Conservation (phyloP, 2,888 invertebrate species). For the Drosophila koepferae region DNA sequence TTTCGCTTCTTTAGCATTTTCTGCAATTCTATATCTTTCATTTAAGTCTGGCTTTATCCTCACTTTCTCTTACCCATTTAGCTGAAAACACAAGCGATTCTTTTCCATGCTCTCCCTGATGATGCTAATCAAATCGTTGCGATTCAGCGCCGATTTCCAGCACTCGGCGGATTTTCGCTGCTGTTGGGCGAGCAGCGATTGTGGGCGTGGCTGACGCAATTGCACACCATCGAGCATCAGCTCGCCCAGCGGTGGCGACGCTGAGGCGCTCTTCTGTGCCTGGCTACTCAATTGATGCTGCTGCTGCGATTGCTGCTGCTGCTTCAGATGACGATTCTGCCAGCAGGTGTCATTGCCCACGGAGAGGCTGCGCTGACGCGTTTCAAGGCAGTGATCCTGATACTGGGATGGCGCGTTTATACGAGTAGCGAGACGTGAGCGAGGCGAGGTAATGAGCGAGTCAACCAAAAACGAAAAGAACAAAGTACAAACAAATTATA, state of each 20-base stretch:
- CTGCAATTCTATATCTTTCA: neutral
- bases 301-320: conserved; percentile 37
- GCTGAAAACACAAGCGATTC: conserved; percentile 94
- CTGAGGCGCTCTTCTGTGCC: conserved; percentile 63
- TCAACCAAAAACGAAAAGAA: conserved; percentile 62
- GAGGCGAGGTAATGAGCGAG: conserved; percentile 48
- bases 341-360: conserved; percentile 85
- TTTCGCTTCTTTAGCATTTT: too few species aligned
- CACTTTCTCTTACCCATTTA: conserved; percentile 88
- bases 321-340: conserved; percentile 81
- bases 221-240: conserved; percentile 81
- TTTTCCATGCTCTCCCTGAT: conserved; percentile 96
- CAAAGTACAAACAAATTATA: conserved; percentile 54
- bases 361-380: conserved; percentile 84
- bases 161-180: conserved; percentile 85
- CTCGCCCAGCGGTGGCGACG: conserved; percentile 70
- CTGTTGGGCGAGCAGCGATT: conserved; percentile 61
- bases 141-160: conserved; percentile 90
- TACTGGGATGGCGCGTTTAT: conserved; percentile 62
- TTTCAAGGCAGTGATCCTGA: conserved; percentile 84
- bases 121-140: conserved; percentile 93
- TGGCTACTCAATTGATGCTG: conserved; percentile 28
- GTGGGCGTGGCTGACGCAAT: conserved; percentile 77
- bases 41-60: neutral
- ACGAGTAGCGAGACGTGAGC: neutral